Evolutionary conservation across 2,113 vertebrate genomes (phyloP), one percentile per base, ranked within the genome.

Genomic region (Camelus dromedarius): DNA sequence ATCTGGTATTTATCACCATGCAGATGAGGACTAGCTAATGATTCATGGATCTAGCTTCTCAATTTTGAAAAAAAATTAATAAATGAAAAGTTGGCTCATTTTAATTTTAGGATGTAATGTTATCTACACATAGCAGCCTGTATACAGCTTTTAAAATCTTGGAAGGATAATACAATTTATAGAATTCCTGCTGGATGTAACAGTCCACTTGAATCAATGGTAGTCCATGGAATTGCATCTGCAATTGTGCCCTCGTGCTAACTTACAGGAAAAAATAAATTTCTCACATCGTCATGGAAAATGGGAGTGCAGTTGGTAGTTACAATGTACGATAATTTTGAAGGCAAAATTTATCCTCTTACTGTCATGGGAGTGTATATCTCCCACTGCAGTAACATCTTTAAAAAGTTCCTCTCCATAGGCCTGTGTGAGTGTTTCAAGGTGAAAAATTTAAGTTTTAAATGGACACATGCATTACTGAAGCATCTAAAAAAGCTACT

Each of bases 21-120:
- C 6, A 73, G 50, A 77, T 46, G 24, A 95, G 9, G 35, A 56
- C 12, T 30, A 64, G 18, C 73, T 86, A 72, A 76, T 30, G 26
- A 86, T 56, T 60, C 54, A 30, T 14, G 60, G 38, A 56, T 3
- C 26, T 90, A 81, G 14, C 6, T 52, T 95, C 19, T 88, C 38
- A 48, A 32, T 77, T 91, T 94, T 91, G 83, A 92, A 90, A 8
- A 92, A 95, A 93, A 32, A 62, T 26, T 73, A 96, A 89, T 76
- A 90, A 95, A 52, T 72, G 48, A 26, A 95, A 88, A 81, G 18
- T 3, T 14, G 24, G 26, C 22, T 90, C 30, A 76, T 48, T 94
- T 87, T 58, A 52, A 92, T 84, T 92, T 84, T 76, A 76, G 18
- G 46, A 85, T 20, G 14, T 58, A 90, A 79, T 38, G 7, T 54